phyloP scores from a whole-genome alignment of 2,797 vertebrate genomes.

The Atherinosoma microstoma region DNA sequence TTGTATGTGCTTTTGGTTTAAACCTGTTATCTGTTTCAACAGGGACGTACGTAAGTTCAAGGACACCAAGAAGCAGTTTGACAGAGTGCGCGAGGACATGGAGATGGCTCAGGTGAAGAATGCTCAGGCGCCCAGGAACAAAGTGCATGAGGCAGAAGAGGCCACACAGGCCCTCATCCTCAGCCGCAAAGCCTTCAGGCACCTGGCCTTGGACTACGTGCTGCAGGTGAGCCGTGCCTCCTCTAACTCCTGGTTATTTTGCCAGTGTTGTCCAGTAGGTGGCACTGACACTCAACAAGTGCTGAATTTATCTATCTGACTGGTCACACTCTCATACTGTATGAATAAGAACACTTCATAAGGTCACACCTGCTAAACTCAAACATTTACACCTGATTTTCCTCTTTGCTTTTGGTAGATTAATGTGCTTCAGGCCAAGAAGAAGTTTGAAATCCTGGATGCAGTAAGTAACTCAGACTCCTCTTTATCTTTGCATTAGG shows the following conservation, averaged over 20 bases:
- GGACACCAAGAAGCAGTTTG: conserved; percentile 98
- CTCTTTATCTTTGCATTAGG: background rate
- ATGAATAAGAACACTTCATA: background rate
- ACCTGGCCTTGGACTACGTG: conserved; percentile 94
- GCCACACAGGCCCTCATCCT: conserved; percentile 90
- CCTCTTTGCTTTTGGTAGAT: conserved; percentile 82
- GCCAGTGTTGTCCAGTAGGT: conserved; percentile 43
- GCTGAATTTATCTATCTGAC: background rate
- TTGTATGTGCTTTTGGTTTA: background rate
- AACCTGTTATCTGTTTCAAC: conserved; percentile 11
- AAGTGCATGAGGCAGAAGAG: conserved; percentile 95
- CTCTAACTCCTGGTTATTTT: conserved; percentile 1
- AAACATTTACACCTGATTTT: conserved; percentile 3
- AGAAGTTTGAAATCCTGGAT: conserved; percentile 98
- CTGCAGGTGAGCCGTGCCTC: conserved; percentile 85
- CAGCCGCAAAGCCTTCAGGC: conserved; percentile 94
- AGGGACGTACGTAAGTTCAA: conserved; percentile 97
- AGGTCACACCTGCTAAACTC: conserved; percentile 5
- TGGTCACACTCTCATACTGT: background rate
- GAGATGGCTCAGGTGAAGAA: conserved; percentile 96
- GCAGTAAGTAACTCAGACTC: conserved; percentile 85
- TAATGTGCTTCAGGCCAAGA: conserved; percentile 98
- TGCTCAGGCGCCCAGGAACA: conserved; percentile 94
- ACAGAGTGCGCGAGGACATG: conserved; percentile 95
- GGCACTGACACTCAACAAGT: conserved; percentile 37